These are phyloP conservation scores for Epirrhoe alternata DNA, from an alignment of 2,888 invertebrate genomes.

Conservation along the genomic window DNA sequence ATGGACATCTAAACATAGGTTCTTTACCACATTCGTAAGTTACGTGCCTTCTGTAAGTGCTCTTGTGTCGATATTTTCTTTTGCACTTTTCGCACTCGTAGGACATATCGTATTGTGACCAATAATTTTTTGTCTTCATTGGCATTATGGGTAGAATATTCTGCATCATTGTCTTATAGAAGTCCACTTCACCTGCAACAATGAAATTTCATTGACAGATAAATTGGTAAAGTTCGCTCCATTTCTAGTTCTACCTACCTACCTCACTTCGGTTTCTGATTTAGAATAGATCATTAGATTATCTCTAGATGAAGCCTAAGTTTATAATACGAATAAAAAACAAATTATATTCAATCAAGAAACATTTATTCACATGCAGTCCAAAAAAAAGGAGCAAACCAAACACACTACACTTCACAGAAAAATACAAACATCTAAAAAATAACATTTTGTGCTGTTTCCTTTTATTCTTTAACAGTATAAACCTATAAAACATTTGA, in stretches of 20 bases:
- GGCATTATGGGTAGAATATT: constrained; percentile 78
- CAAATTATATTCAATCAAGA: constrained; percentile 61
- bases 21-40: constrained; percentile 88
- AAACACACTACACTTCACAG: constrained; percentile 78
- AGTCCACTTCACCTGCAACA: constrained; percentile 83
- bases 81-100: constrained; percentile 88
- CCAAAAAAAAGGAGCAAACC: constrained; percentile 78
- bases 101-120: constrained; percentile 77
- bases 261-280: constrained; percentile 19
- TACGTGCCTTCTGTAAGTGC: constrained; percentile 89
- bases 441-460: constrained; percentile 58
- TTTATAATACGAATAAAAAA: constrained; percentile 19
- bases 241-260: constrained; percentile 20
- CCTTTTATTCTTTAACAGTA: constrained; percentile 10
- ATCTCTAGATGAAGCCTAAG: background rate
- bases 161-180: constrained; percentile 81
- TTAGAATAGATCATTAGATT: background rate
- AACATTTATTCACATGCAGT: constrained; percentile 83
- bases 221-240: constrained; percentile 5
- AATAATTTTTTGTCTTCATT: constrained; percentile 82
- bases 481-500: background rate
- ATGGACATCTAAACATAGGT: constrained; percentile 81
- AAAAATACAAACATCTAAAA: constrained; percentile 63
- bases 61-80: constrained; percentile 90
- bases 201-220: constrained; percentile 58